phyloP scores from a whole-genome alignment of 2,888 invertebrate species.

The Mycalesis mineus region DNA sequence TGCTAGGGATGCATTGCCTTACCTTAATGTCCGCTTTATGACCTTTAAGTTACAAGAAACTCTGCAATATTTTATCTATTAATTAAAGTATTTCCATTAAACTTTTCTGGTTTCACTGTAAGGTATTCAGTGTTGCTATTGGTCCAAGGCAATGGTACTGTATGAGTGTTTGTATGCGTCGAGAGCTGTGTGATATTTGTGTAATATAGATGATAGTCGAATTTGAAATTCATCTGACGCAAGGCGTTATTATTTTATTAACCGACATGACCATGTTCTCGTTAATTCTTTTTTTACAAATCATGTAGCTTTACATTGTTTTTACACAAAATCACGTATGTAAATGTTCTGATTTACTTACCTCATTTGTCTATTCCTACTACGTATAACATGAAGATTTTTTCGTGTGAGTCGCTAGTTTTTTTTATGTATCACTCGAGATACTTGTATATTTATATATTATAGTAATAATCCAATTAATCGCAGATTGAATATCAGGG shows the following conservation, averaged over 20 bases:
- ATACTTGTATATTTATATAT: conserved; percentile 38
- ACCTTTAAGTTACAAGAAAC: no score
- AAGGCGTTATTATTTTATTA: conserved; percentile 49
- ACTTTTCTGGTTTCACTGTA: not conserved
- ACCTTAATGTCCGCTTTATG: no score
- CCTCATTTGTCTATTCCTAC: conserved; percentile 66
- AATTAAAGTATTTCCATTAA: no score
- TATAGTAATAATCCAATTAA: conserved; percentile 34
- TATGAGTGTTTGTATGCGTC: conserved; percentile 13
- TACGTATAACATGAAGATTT: conserved; percentile 45
- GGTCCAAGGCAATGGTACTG: conserved; percentile 13
- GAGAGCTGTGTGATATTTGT: conserved; percentile 25
- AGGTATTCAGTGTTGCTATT: conserved; percentile 11
- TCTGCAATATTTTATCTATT: no score
- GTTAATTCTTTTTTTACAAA: conserved; percentile 19
- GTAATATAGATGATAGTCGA: conserved; percentile 50
- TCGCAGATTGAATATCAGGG: conserved; percentile 42
- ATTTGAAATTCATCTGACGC: conserved; percentile 54
- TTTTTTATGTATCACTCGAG: conserved; percentile 52
- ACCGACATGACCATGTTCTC: conserved; percentile 38
- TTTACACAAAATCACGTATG: conserved; percentile 19
- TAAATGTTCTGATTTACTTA: conserved; percentile 48
- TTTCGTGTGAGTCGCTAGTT: conserved; percentile 51
- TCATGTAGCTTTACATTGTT: conserved; percentile 20
- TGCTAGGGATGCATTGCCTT: no score